A percentile compares a stretch with the other conserved stretches of the same genome.
phyloP scores from a whole-genome alignment of 2,888 invertebrate species.

The Tyria jacobaeae region DNA sequence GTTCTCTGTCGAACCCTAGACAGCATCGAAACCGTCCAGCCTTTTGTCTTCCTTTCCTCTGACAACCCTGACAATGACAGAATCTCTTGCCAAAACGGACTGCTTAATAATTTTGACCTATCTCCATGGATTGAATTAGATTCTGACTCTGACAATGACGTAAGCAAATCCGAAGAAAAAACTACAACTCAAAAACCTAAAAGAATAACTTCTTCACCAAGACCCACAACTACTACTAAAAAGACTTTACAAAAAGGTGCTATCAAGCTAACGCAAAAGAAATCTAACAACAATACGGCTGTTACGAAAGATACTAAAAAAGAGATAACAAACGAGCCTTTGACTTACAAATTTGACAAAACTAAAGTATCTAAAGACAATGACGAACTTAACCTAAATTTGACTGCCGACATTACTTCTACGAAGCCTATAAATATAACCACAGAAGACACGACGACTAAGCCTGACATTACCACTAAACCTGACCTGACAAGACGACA shows the following conservation, averaged over 20 bases:
- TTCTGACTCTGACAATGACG: constrained; percentile 71
- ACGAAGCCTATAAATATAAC: constrained; percentile 28
- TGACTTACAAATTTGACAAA: constrained; percentile 52
- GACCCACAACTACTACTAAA: constrained; percentile 55
- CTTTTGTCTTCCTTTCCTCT: constrained; percentile 89
- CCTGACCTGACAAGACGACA: constrained; percentile 51
- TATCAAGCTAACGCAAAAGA: constrained; percentile 53
- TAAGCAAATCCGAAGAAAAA: constrained; percentile 69
- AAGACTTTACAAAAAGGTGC: constrained; percentile 46
- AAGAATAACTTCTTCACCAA: constrained; percentile 54
- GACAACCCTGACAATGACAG: constrained; percentile 87
- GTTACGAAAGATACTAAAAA: constrained; percentile 50
- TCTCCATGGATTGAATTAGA: constrained; percentile 87
- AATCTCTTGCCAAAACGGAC: constrained; percentile 84
- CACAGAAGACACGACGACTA: constrained; percentile 34
- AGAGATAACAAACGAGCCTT: constrained; percentile 52
- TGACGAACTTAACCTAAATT: constrained; percentile 50
- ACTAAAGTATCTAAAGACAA: constrained; percentile 37
- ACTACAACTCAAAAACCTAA: constrained; percentile 58
- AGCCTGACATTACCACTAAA: constrained; percentile 48
- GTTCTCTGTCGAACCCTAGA: constrained; percentile 90
- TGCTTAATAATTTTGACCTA: constrained; percentile 87
- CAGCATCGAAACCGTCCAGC: constrained; percentile 89
- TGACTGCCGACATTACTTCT: constrained; percentile 49
- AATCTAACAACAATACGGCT: constrained; percentile 48